Evolutionary conservation across 1,140 invertebrate species (phyloP), one percentile per base, ranked within the genome.

Genomic region (Cecropterus lyciades): DNA sequence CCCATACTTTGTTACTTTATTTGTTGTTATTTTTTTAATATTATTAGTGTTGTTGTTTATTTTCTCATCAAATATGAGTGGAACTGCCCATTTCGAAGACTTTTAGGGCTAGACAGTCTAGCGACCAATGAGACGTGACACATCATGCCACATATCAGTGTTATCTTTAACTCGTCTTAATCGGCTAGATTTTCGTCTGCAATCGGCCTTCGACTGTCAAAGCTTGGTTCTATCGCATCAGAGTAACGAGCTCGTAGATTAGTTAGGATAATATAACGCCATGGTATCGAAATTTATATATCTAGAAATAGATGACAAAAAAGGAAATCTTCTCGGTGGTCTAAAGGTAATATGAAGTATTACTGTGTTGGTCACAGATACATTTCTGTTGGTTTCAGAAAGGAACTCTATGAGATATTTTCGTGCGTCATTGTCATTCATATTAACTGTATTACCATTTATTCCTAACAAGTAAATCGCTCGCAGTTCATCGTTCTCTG

Each of bases 111-210:
- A 75, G 69, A 62, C 72, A 68, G 67, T 59, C 42, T 79, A 76
- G 72, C 70, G 87, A 89, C 89, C 84, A 91, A 91, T 77, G 69
- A 77, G 72, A 91, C 85, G 84, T 86, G 77, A 89, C 88, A 91
- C 88, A 91, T 91, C 88, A 91, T 84, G 69, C 76, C 80, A 89
- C 89, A 91, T 91, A 91, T 89, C 89, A 91, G 77, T 74, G 70
- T 81, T 84, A 76, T 78, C 76, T 82, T 74, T 76, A 78, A 75
- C 65, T 72, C 55, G 60, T 75, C 78, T 55, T 73, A 70, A 73
- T 70, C 51, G 65, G 67, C 17, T 68, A 72, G 66, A 68, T 75
- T 55, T 60, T 65, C 63, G 20, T 65, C 67, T 67, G 69, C 67
- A 73, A 65, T 72, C 45, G 71, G 67, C 65, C 43, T 43, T 27